Conservation (phyloP, 2,113 vertebrate species). For the Solenodon paradoxus region DNA sequence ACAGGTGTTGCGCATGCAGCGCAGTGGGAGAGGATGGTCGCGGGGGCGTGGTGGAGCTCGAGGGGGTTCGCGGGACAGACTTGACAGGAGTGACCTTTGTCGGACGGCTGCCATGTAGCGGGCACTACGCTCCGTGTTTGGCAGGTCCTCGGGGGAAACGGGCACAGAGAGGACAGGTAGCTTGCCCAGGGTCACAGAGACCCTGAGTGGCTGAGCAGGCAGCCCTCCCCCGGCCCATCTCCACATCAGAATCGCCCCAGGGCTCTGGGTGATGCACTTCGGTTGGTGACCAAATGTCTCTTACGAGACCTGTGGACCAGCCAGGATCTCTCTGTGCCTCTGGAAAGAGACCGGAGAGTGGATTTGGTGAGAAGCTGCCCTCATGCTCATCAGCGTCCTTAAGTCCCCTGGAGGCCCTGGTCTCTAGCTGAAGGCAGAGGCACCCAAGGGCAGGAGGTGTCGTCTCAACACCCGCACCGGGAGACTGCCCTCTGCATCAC, state of each 20-base stretch:
- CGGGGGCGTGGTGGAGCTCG: too few species aligned
- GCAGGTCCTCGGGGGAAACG: neutral
- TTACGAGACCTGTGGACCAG: neutral
- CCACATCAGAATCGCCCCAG: neutral
- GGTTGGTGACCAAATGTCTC: accelerated
- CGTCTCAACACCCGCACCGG: accelerated
- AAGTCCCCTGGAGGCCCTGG: neutral
- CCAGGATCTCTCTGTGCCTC: neutral
- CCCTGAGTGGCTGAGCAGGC: neutral
- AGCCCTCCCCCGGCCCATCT: accelerated
- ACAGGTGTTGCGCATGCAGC: too few species aligned
- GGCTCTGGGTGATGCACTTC: accelerated
- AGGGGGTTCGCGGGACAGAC: neutral
- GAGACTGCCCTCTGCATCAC: neutral
- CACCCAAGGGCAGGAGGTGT: neutral
- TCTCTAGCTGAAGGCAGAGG: neutral
- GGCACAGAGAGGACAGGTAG: neutral
- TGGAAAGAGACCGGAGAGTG: neutral
- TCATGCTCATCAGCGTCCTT: accelerated
- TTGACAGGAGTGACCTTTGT: neutral
- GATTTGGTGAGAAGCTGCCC: neutral
- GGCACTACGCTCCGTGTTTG: neutral
- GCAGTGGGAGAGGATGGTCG: too few species aligned
- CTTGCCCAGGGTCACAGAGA: neutral
- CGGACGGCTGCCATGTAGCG: too few species aligned